Percentiles rank a stretch among this genome's conserved stretches.
These are phyloP conservation scores for Teleogryllus oceanicus DNA, from an alignment of 2,888 invertebrate species.

Conservation along the genomic window DNA sequence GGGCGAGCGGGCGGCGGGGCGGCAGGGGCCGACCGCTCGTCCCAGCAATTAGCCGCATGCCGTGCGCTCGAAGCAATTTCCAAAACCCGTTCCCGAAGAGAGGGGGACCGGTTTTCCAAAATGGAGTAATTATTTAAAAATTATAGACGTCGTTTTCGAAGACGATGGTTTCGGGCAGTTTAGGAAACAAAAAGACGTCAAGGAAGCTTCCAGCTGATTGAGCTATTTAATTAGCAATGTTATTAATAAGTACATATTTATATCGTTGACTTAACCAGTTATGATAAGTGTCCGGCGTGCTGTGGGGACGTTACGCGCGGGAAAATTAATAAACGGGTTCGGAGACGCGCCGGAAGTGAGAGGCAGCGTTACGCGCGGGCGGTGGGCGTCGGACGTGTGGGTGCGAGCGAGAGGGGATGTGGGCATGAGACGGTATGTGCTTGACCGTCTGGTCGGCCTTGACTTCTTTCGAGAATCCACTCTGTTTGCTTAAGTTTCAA, in stretches of 20 bases:
- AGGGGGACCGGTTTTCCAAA: slow-evolving; percentile 2
- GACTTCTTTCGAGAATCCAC: too few relatives aligned
- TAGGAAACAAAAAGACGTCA: not conserved
- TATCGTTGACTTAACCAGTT: slow-evolving; percentile 18
- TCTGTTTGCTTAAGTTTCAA: too few relatives aligned
- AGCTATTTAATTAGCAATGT: slow-evolving; percentile 10
- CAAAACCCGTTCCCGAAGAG: not conserved
- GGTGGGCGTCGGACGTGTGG: not conserved
- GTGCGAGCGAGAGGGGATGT: not conserved
- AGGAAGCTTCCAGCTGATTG: slow-evolving; percentile 11
- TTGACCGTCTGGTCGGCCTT: too few relatives aligned
- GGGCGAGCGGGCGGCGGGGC: not conserved
- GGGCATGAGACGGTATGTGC: too few relatives aligned
- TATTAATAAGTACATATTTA: slow-evolving; percentile 18
- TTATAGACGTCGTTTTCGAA: slow-evolving; percentile 18
- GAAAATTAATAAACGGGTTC: slow-evolving; percentile 11
- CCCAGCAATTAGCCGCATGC: slow-evolving; percentile 3
- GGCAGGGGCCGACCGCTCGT: not conserved
- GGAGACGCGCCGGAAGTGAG: not conserved
- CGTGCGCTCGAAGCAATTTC: slow-evolving; percentile 18
- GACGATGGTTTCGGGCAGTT: slow-evolving; percentile 11
- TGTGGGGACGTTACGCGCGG: not conserved
- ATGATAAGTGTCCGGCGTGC: slow-evolving; percentile 18
- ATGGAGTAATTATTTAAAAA: slow-evolving; percentile 10
- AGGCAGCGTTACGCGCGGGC: not conserved